Conservation (phyloP, 92 coral and sea anemone species). For the Muricea muricata region DNA sequence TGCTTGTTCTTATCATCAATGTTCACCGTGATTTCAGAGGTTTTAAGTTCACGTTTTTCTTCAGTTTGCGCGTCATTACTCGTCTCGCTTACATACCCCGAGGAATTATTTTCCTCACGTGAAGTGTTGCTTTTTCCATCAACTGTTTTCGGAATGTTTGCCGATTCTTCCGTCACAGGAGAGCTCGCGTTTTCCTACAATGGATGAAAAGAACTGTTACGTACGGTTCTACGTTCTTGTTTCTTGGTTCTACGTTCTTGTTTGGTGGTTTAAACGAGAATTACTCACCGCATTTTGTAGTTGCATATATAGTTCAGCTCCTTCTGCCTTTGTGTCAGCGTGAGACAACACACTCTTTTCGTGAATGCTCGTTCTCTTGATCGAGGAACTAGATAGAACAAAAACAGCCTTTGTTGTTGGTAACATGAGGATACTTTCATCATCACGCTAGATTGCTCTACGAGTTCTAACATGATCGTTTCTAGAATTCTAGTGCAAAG, state of each 20-base stretch:
- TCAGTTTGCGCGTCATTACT: conserved; percentile 35
- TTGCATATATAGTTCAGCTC: conserved; percentile 25
- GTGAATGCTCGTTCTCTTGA: conserved; percentile 91
- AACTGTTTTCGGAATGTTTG: background rate
- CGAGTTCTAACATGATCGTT: background rate
- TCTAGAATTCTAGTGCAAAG: background rate
- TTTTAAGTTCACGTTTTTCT: conserved; percentile 32
- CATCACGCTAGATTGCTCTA: too few species aligned
- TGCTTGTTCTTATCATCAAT: conserved; percentile 11
- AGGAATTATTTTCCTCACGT: conserved; percentile 20
- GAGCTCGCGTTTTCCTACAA: background rate
- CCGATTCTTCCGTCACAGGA: background rate
- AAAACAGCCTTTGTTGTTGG: too few species aligned
- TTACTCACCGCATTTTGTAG: conserved; percentile 32
- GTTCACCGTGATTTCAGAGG: conserved; percentile 44
- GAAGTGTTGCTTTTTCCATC: background rate
- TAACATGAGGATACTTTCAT: too few species aligned
- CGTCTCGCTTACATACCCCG: conserved; percentile 40
- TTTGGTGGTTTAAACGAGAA: too few species aligned
- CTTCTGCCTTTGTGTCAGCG: conserved; percentile 96
- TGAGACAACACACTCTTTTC: conserved; percentile 94
- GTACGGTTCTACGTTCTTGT: too few species aligned
- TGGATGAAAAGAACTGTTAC: background rate
- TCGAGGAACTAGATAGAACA: conserved; percentile 80
- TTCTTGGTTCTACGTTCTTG: too few species aligned